phyloP scores from a whole-genome alignment of 2,888 invertebrate genomes.

The Tupiocoris notatus region DNA sequence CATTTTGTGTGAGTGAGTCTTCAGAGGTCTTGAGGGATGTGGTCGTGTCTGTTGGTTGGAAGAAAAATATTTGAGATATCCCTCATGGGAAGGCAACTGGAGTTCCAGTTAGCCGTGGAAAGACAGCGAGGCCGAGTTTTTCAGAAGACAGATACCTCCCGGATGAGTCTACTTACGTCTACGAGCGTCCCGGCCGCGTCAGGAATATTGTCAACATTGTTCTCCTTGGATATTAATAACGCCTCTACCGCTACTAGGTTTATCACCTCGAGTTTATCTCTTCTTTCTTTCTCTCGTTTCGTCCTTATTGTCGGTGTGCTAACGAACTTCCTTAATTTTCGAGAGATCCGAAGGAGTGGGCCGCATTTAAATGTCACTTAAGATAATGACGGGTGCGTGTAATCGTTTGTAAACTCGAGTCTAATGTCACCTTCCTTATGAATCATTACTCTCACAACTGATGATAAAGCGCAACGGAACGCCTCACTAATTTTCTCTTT shows the following conservation, averaged over 20 bases:
- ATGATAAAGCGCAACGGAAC: background rate
- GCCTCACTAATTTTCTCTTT: background rate
- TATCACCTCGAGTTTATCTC: constrained; percentile 27
- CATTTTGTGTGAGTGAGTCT: no score
- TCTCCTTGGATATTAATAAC: constrained; percentile 31
- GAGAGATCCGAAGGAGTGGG: background rate
- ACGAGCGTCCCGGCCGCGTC: background rate
- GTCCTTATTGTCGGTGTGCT: background rate
- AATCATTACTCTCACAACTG: constrained; percentile 22
- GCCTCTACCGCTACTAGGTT: background rate
- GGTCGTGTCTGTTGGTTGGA: no score
- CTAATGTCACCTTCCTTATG: constrained; percentile 19
- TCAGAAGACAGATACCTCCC: no score
- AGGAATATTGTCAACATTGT: constrained; percentile 36
- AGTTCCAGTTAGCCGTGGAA: no score
- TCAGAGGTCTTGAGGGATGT: no score
- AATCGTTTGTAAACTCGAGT: constrained; percentile 34
- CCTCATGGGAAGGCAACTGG: no score
- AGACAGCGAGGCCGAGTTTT: no score
- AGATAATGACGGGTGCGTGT: constrained; percentile 24
- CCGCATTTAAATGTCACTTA: constrained; percentile 37
- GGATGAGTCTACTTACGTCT: constrained; percentile 36
- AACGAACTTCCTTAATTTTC: constrained; percentile 37
- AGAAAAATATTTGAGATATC: no score
- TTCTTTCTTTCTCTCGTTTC: background rate